Evolutionary conservation across 2,797 vertebrate genomes (phyloP).

Genomic region (Syngnathus rostellatus): DNA sequence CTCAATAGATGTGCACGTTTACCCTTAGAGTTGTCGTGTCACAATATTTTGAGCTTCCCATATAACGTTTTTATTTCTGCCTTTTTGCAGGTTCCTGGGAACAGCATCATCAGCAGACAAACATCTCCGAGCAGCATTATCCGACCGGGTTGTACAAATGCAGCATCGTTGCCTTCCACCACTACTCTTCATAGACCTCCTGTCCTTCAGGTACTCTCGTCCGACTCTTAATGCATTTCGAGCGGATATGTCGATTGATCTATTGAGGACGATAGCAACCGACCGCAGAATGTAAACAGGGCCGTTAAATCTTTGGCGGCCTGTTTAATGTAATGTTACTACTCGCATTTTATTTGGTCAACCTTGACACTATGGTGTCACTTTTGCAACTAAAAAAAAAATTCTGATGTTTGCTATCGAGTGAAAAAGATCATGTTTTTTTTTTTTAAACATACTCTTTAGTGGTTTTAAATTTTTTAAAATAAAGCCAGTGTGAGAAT

Average conservation of each 20-base stretch:
- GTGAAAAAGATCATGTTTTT: too few species aligned
- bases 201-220: slow-evolving; percentile 75
- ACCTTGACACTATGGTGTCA: too few species aligned
- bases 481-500: neutral
- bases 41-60: neutral
- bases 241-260: neutral
- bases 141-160: slow-evolving; percentile 80
- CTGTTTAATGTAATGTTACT: too few species aligned
- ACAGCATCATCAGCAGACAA: slow-evolving; percentile 81
- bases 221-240: neutral
- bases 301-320: too few species aligned
- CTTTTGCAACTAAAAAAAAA: too few species aligned
- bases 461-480: neutral
- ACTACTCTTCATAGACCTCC: slow-evolving; percentile 87
- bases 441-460: too few species aligned
- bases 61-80: neutral
- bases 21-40: neutral
- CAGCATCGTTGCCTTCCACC: slow-evolving; percentile 75
- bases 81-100: slow-evolving; percentile 75
- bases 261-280: neutral
- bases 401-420: too few species aligned
- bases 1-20: neutral
- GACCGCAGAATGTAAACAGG: neutral
- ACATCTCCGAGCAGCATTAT: slow-evolving; percentile 85
- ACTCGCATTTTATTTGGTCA: too few species aligned